Conservation (phyloP, 2,888 invertebrate species). For the Ophonus ardosiacus region DNA sequence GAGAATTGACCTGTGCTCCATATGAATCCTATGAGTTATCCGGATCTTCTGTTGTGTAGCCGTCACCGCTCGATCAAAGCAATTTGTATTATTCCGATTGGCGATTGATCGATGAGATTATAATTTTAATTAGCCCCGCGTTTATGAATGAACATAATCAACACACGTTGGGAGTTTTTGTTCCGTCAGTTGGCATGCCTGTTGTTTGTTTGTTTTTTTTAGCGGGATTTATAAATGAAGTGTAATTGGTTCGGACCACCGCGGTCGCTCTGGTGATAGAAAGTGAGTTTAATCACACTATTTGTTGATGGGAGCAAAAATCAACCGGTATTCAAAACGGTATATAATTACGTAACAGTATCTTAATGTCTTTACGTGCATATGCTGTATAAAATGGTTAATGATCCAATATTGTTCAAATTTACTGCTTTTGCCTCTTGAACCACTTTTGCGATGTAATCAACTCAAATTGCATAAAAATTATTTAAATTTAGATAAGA, state of each 20-base stretch:
- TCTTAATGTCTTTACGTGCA: constrained; percentile 5
- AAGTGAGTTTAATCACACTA: constrained; percentile 48
- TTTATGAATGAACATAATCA: constrained; percentile 64
- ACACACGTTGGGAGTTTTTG: constrained; percentile 55
- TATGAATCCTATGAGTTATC: too few species aligned
- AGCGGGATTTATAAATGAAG: constrained; percentile 37
- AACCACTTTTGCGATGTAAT: neutral
- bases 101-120: constrained; percentile 66
- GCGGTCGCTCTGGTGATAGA: constrained; percentile 13
- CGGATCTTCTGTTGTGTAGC: constrained; percentile 41
- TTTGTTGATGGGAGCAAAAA: constrained; percentile 37
- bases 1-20: too few species aligned
- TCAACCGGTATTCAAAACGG: constrained; percentile 51
- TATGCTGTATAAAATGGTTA: constrained; percentile 17
- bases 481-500: constrained; percentile 17
- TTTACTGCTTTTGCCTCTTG: neutral
- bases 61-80: constrained; percentile 55
- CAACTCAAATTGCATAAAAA: constrained; percentile 7
- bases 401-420: constrained; percentile 43
- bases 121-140: constrained; percentile 65
- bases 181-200: constrained; percentile 49
- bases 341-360: constrained; percentile 33
- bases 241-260: constrained; percentile 55
- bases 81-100: constrained; percentile 63
- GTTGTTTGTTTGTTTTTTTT: constrained; percentile 51